These are phyloP conservation scores for Callyntrura guangdongensis DNA, from an alignment of 2,888 invertebrate species.

Conservation along the genomic window DNA sequence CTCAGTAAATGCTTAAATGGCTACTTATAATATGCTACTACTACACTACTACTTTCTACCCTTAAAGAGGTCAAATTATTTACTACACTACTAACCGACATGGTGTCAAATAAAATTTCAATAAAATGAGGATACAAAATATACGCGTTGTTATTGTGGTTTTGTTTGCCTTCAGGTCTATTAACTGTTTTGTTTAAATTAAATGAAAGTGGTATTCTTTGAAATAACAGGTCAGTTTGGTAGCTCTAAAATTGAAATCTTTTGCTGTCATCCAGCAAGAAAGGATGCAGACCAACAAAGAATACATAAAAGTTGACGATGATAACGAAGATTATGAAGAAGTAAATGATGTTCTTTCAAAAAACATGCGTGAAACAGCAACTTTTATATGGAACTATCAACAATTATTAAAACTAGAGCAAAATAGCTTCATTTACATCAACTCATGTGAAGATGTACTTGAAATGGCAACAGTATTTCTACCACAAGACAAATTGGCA, in stretches of 20 bases:
- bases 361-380: slow-evolving; percentile 58
- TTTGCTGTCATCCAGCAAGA: slow-evolving; percentile 64
- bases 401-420: not conserved
- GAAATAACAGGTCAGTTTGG: slow-evolving; percentile 78
- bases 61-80: no score
- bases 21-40: no score
- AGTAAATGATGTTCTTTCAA: not conserved
- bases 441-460: slow-evolving; percentile 45
- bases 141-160: no score
- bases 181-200: no score
- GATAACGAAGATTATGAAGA: not conserved
- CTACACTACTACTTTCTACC: no score
- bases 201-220: no score
- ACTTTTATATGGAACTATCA: slow-evolving; percentile 78
- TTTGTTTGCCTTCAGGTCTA: no score
- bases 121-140: no score
- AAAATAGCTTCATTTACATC: not conserved
- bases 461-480: slow-evolving; percentile 41
- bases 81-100: no score
- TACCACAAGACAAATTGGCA: slow-evolving; percentile 54
- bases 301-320: slow-evolving; percentile 42
- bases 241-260: slow-evolving; percentile 81
- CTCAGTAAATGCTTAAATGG: no score
- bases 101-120: no score
- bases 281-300: not conserved